phyloP scores from a whole-genome alignment of 2,797 vertebrate species.

The Nannoperca obscura region DNA sequence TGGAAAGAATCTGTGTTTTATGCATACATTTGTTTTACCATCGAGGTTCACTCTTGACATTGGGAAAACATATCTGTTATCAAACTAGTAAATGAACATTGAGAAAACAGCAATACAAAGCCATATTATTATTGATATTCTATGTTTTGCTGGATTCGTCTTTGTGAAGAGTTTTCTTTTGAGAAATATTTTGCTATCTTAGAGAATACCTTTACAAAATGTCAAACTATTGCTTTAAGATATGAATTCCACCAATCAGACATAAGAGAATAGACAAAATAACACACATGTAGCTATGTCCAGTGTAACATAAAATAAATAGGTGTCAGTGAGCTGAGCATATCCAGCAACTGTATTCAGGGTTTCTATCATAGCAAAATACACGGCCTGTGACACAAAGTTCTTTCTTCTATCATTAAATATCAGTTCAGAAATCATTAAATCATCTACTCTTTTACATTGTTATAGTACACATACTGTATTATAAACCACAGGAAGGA shows the following conservation, averaged over 20 bases:
- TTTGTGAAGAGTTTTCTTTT: background rate
- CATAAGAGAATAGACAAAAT: background rate
- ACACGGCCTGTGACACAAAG: background rate
- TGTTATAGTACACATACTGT: background rate
- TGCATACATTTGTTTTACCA: background rate
- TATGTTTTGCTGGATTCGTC: background rate
- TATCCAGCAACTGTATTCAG: background rate
- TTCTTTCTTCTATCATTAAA: background rate
- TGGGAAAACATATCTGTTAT: background rate
- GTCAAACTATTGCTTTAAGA: background rate
- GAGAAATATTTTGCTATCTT: background rate
- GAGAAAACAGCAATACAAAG: background rate
- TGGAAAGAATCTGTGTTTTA: background rate
- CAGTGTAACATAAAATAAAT: conserved; percentile 32
- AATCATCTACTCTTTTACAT: background rate
- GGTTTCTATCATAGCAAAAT: background rate
- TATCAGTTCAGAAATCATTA: background rate
- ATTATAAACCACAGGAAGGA: background rate
- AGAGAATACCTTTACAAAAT: background rate
- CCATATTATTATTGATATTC: background rate
- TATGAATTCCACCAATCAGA: background rate
- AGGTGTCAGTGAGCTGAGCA: background rate
- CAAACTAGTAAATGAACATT: background rate
- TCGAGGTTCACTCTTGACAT: background rate
- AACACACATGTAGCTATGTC: background rate